Base-by-base conservation (phyloP, 2,113 vertebrate species). In the Archocentrus centrarchus region DNA sequence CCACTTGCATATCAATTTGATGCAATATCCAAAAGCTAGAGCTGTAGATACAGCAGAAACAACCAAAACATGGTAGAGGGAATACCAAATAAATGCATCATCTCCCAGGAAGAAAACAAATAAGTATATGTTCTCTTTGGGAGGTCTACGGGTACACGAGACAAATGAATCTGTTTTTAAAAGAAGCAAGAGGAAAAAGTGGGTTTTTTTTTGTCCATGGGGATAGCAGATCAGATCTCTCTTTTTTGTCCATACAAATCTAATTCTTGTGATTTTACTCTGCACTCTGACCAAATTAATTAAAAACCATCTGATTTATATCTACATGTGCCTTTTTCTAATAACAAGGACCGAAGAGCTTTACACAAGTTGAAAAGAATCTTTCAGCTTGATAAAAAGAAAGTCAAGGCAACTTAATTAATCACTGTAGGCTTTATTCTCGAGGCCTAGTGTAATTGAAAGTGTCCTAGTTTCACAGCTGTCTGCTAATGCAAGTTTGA, bases 371-470 rank as follows among this genome's bases (percentile, higher is more conserved):
- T 80, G 27, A 82, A 88, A 77, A 63, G 22, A 50, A 59, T 35
- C 75, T 77, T 59, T 86, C 55, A 84, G 44, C 73, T 60, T 57
- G 27, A 81, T 77, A 57, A 75, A 81, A 82, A 39, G 11, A 80
- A 81, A 83, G 85, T 81, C 20, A 57, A 75, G 53, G 22, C 68
- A 78, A 24, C 32, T 77, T 79, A 82, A 81, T 77, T 80, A 60
- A 58, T 82, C 41, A 83, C 59, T 68, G n/a, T 41, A 27, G 47
- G 41, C 76, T 39, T 81, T 73, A 58, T 78, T 83, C 58, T 57
- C 10, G 27, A 41, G 1, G 35, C 6, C 14, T 27, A 50, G 64
- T 30, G 9, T 75, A 80, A 86, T 75, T 64, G 47, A 62, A 80
- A 47, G 55, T 77, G 53, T 55, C 80, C 80, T 47, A 44, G 62